Evolutionary conservation across 2,888 invertebrate species (phyloP).

Genomic region (Diaperis boleti): DNA sequence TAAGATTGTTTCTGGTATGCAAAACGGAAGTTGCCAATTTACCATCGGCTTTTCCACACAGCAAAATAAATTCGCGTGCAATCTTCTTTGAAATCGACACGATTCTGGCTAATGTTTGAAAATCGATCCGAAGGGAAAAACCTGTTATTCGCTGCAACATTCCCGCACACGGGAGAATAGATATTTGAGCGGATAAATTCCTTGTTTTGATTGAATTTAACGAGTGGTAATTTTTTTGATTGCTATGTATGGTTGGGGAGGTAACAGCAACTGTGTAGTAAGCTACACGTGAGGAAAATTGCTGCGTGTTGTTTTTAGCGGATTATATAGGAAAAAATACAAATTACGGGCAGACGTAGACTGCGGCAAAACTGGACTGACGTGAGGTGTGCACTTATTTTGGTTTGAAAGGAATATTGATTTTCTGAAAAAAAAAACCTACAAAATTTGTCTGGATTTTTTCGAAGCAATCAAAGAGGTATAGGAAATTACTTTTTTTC

Average conservation of each 20-base stretch:
- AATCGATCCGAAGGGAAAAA: conserved; percentile 33
- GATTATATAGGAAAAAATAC: conserved; percentile 32
- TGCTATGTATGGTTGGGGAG: conserved; percentile 10
- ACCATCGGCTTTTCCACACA: conserved; percentile 38
- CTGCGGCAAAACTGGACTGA: conserved; percentile 25
- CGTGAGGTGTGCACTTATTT: conserved; percentile 28
- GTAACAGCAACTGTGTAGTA: neutral
- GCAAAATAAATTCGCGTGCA: conserved; percentile 39
- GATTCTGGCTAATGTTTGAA: conserved; percentile 37
- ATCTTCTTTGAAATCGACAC: conserved; percentile 40
- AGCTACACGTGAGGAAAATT: conserved; percentile 33
- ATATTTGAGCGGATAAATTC: conserved; percentile 28
- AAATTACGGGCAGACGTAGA: conserved; percentile 27
- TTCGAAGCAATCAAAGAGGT: too few relatives aligned
- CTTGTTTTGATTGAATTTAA: conserved; percentile 35
- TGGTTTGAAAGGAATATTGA: conserved; percentile 14
- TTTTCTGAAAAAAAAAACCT: too few relatives aligned
- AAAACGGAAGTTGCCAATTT: conserved; percentile 39
- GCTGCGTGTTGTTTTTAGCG: conserved; percentile 35
- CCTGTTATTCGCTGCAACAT: conserved; percentile 27
- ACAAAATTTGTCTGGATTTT: too few relatives aligned
- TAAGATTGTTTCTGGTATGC: conserved; percentile 36
- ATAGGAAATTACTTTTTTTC: too few relatives aligned
- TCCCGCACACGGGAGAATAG: conserved; percentile 23
- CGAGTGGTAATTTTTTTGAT: conserved; percentile 34